Base-by-base conservation (phyloP, 1,140 invertebrate genomes). In the Hydropsyche tenuis region DNA sequence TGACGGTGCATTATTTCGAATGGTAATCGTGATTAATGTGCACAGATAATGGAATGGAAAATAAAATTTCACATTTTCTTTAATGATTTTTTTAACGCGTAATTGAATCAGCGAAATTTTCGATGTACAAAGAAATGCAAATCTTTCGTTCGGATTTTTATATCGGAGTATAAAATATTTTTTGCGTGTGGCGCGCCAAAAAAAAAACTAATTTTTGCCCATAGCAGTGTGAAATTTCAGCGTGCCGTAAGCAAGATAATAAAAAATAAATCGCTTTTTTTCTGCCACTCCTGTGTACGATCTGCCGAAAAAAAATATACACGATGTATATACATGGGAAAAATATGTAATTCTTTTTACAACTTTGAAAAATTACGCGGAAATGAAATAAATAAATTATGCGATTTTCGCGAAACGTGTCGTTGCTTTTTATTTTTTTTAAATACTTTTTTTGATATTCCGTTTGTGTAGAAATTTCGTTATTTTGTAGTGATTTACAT, bases 1-100 rank as follows among this genome's bases (percentile, higher is more conserved):
- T 53, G 48, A 53, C 48, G 48, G 7, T 53, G 48, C 48, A 53
- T 20, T 53, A 53, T 53, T 53, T 53, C 48, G 20, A 53, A 53
- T 53, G 18, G 14, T 53, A 20, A 53, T 53, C 48, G 14, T 53
- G 48, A 53, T 53, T 53, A 53, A 53, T 53, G 48, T 20, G 9
- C 48, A 1, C n/a, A 2, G 16, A 53, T 53, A 18, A 20, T 16
- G 48, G 48, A 53, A 53, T 18, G 20, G 48, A 53, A 53, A 53
- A 53, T 18, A 53, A 16, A 53, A 18, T 53, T 53, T 53, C 30
- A 37, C 30, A 37, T 37, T 37, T 37, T 37, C 30, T 9, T n/a
- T n/a, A n/a, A 37, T 9, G 30, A 37, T 18, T 7, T 18, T 9
- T 53, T 12, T 46, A 46, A 18, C 14, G 48, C 18, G 48, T 20